These are phyloP conservation scores for Philopedon plagiatum DNA, from an alignment of 2,888 invertebrate species.

Conservation along the genomic window DNA sequence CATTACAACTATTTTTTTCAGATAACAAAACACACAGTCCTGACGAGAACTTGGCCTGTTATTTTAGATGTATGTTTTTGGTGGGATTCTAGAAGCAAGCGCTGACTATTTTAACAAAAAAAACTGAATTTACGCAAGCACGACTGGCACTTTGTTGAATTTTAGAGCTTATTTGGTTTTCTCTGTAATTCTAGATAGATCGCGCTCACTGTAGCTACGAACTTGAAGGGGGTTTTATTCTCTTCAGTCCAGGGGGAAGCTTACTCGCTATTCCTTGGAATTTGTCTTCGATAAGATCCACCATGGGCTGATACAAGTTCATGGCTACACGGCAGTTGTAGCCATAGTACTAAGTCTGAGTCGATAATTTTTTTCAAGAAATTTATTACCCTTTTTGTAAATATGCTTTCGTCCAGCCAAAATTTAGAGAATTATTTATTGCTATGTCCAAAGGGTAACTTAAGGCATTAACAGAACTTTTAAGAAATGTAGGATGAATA, in stretches of 20 bases:
- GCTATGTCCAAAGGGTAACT: too few relatives aligned
- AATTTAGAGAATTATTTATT: too few relatives aligned
- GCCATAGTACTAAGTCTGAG: conserved; percentile 81
- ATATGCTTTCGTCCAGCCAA: too few relatives aligned
- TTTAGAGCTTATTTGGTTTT: conserved; percentile 80
- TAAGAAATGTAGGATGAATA: too few relatives aligned
- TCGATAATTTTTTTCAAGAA: too few relatives aligned
- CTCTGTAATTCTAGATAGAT: conserved; percentile 77
- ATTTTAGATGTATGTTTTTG: too few relatives aligned
- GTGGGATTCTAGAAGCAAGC: background rate
- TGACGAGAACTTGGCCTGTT: too few relatives aligned
- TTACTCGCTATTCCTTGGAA: conserved; percentile 57
- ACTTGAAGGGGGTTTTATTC: conserved; percentile 77
- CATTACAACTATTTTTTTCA: too few relatives aligned
- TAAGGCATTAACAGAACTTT: too few relatives aligned
- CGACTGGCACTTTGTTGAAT: conserved; percentile 72
- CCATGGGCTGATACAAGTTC: conserved; percentile 90
- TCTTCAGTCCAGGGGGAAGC: conserved; percentile 80
- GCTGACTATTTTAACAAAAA: conserved; percentile 70
- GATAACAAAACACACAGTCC: too few relatives aligned
- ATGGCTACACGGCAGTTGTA: conserved; percentile 88
- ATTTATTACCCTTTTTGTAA: too few relatives aligned
- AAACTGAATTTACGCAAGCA: conserved; percentile 74
- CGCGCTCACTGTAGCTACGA: conserved; percentile 77
- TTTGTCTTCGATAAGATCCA: conserved; percentile 83